phyloP scores from a whole-genome alignment of 2,888 invertebrate species.

The Globia sparganii region DNA sequence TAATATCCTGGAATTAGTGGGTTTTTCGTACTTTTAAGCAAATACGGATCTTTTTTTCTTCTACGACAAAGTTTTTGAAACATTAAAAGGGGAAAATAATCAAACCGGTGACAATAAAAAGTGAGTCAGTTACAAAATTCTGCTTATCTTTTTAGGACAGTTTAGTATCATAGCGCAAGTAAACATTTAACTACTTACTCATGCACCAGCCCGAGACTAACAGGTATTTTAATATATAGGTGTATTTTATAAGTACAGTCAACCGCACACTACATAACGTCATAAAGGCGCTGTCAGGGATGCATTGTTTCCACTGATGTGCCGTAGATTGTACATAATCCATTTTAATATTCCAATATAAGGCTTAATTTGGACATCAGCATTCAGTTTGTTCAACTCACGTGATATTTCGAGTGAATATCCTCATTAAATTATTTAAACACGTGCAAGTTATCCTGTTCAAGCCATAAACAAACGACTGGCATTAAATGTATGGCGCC shows the following conservation, averaged over 20 bases:
- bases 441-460: constrained; percentile 31
- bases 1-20: constrained; percentile 6
- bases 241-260: not conserved
- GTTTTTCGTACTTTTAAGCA: not conserved
- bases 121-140: constrained; percentile 42
- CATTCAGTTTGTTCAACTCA: not conserved
- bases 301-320: not conserved
- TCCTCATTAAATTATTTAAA: constrained; percentile 25
- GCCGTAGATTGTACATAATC: not conserved
- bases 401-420: constrained; percentile 30
- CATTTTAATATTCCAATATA: not conserved
- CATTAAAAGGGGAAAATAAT: not conserved
- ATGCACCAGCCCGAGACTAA: not conserved
- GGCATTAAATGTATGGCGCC: constrained; percentile 24
- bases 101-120: constrained; percentile 19
- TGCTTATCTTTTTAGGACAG: constrained; percentile 74
- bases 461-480: constrained; percentile 9
- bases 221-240: not conserved
- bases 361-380: not conserved
- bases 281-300: not conserved
- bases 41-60: not conserved
- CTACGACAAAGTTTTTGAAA: not conserved
- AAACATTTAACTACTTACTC: constrained; percentile 42
- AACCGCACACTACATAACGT: not conserved
- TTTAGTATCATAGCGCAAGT: constrained; percentile 65